Evolutionary conservation across 2,797 vertebrate genomes (phyloP).

Genomic region (Mormyrops attenuatus): DNA sequence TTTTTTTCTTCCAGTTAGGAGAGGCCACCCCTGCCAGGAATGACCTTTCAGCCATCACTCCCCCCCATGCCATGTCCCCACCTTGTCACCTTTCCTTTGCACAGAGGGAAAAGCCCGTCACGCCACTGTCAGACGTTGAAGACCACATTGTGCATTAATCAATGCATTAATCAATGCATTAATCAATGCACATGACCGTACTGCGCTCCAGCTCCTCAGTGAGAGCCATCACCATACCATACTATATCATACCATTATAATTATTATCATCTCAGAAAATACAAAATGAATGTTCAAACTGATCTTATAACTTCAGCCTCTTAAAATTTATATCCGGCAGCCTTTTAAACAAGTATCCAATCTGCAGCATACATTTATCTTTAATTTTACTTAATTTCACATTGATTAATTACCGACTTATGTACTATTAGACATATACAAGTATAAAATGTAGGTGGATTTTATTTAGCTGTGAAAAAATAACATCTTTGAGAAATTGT

Average conservation of each 20-base stretch:
- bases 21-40: conserved; percentile 27
- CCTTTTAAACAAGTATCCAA: conserved; percentile 28
- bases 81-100: conserved; percentile 11
- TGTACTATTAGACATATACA: neutral
- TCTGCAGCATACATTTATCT: neutral
- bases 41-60: neutral
- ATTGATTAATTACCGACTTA: neutral
- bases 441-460: neutral
- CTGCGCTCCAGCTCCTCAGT: neutral
- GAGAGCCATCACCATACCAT: conserved; percentile 44
- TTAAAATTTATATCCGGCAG: conserved; percentile 24
- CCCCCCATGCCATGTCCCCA: conserved; percentile 6
- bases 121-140: neutral
- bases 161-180: too few species aligned
- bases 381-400: neutral
- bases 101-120: neutral
- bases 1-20: conserved; percentile 44
- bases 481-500: neutral
- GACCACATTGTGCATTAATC: neutral
- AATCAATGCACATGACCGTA: neutral
- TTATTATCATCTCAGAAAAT: conserved; percentile 43
- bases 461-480: neutral
- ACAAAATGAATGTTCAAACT: neutral
- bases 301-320: conserved; percentile 26
- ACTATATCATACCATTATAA: neutral